phyloP scores from a whole-genome alignment of 2,113 vertebrate species.

The Tyrannus savana region DNA sequence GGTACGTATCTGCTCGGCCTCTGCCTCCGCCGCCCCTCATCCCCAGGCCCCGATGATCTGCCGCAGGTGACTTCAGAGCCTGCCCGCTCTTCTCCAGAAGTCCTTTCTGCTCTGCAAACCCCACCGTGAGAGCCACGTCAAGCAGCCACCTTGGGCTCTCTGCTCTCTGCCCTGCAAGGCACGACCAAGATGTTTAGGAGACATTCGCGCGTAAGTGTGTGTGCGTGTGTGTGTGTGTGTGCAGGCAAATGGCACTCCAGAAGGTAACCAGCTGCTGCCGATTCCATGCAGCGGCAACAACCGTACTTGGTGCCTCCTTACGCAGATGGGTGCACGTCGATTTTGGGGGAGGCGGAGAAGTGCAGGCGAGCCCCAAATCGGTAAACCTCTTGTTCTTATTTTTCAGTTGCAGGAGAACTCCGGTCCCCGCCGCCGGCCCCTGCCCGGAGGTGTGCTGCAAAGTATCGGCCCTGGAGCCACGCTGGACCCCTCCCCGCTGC shows the following conservation, averaged over 20 bases:
- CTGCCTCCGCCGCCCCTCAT: no score
- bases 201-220: accelerated
- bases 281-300: not conserved
- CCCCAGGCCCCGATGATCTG: not conserved
- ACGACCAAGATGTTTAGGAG: no score
- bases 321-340: not conserved
- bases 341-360: not conserved
- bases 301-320: accelerated
- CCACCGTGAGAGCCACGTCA: no score
- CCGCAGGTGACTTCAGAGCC: not conserved
- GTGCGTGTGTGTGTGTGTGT: no score
- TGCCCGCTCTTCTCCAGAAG: not conserved
- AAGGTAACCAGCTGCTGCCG: not conserved
- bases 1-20: not conserved
- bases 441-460: not conserved
- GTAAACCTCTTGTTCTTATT: not conserved
- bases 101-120: not conserved
- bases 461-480: no score
- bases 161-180: accelerated
- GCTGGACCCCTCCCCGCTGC: accelerated
- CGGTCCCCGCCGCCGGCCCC: no score
- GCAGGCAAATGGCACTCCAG: not conserved
- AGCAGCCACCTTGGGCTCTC: not conserved
- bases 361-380: not conserved
- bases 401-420: not conserved